These are phyloP conservation scores for Iphiclides podalirius DNA, from an alignment of 2,888 invertebrate species.

Conservation along the genomic window DNA sequence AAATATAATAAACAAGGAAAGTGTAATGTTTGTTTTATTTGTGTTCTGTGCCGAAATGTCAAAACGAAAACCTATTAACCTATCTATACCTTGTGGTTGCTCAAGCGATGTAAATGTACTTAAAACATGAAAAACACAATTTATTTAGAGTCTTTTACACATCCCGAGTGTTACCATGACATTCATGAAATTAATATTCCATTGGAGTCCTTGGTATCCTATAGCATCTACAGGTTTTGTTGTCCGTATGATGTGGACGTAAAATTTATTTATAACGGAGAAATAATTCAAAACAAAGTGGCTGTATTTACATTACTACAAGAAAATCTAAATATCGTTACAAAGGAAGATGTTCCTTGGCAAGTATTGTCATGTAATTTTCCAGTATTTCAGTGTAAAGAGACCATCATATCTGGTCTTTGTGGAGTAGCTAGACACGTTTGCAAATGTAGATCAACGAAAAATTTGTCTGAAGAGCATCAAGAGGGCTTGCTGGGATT, in stretches of 20 bases:
- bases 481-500: conserved; percentile 85
- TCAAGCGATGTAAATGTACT: too few relatives aligned
- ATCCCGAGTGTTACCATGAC: conserved; percentile 35
- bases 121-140: too few relatives aligned
- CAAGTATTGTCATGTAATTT: conserved; percentile 74
- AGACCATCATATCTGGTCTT: conserved; percentile 86
- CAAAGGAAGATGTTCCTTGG: conserved; percentile 63
- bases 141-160: conserved; percentile 50
- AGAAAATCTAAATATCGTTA: conserved; percentile 49
- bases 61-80: too few relatives aligned
- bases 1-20: too few relatives aligned
- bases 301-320: conserved; percentile 43
- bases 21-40: too few relatives aligned
- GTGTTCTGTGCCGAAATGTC: too few relatives aligned
- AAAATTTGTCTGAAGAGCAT: conserved; percentile 44
- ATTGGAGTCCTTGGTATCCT: conserved; percentile 82
- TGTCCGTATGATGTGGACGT: conserved; percentile 59
- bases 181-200: conserved; percentile 47
- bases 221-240: conserved; percentile 82
- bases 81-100: too few relatives aligned
- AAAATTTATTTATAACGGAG: conserved; percentile 59
- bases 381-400: conserved; percentile 82
- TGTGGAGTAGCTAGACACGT: conserved; percentile 83
- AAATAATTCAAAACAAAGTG: conserved; percentile 33
- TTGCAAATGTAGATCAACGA: conserved; percentile 41